Evolutionary conservation across 1,140 invertebrate species (phyloP).

Genomic region (Drosophila triauraria): DNA sequence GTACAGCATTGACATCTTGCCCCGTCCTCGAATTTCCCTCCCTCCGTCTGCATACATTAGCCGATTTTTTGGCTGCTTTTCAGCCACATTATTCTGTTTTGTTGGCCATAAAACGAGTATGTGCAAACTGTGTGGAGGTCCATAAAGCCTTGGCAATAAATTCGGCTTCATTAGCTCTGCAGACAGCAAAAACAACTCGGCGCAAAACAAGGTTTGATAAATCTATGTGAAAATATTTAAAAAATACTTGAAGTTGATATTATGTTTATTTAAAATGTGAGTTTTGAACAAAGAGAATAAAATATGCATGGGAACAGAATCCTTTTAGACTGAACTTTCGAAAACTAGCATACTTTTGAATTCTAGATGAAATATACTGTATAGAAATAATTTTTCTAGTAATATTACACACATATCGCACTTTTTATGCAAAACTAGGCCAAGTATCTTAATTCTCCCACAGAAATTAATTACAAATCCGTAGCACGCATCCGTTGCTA

Average conservation of each 20-base stretch:
- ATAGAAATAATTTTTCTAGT: too few relatives aligned
- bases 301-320: neutral
- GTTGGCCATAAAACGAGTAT: slow-evolving; percentile 64
- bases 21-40: neutral
- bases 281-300: neutral
- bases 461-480: neutral
- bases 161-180: slow-evolving; percentile 61
- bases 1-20: slow-evolving; percentile 21
- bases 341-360: neutral
- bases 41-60: slow-evolving; percentile 62
- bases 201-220: slow-evolving; percentile 21
- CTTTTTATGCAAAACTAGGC: too few relatives aligned
- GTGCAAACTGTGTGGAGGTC: slow-evolving; percentile 60
- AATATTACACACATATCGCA: too few relatives aligned
- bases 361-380: neutral
- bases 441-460: neutral
- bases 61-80: slow-evolving; percentile 49
- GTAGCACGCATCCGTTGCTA: slow-evolving; percentile 31
- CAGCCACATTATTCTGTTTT: slow-evolving; percentile 44
- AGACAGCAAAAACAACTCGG: slow-evolving; percentile 25
- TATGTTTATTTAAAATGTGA: neutral
- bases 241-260: neutral
- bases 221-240: neutral
- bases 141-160: slow-evolving; percentile 67
- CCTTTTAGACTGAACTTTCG: too few relatives aligned